Evolutionary conservation across 2,888 invertebrate species (phyloP), one percentile per base, ranked within the genome.

Genomic region (Biston stratarius): DNA sequence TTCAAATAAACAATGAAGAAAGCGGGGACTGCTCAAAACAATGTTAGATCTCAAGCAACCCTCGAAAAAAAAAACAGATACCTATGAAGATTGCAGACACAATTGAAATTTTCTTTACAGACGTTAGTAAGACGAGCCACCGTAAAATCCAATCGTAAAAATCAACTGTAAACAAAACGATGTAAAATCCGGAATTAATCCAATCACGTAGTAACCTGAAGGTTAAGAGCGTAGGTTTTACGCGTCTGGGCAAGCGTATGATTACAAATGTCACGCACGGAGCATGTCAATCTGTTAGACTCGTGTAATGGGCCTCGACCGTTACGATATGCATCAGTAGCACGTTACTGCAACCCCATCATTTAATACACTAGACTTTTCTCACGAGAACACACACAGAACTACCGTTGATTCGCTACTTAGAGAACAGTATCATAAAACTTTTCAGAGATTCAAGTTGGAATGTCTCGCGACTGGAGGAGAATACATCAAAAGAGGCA

Each of bases 221-320:
- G 57, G 60, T 59, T 64, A 61, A 42, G 61, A 64, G 45, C 59
- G 65, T 69, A 62, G 59, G 61, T 47, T 63, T 56, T 57, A 61
- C 56, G 56, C 65, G 48, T 69, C 44, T 61, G 68, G 55, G 42
- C 58, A 58, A 60, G 64, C 58, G 59, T 64, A 38, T 66, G 57
- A 69, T 67, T 61, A 64, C 49, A 48, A 63, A 62, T 65, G 69
- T 64, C 68, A 69, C 60, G 62, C 64, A 67, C 58, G 49, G 42
- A 58, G 49, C 55, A 53, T 71, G 64, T 51, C 61, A 55, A 63
- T 63, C 15, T 59, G 59, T 59, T 38, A 61, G 70, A 64, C 59
- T 55, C 45, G 24, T 48, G 24, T 55, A 55, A 60, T 57, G 64
- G 44, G 49, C 58, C 49, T 56, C 56, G 24, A 55, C 60, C 11